phyloP scores from a whole-genome alignment of 1,140 invertebrate genomes.

The Halictus rubicundus region DNA sequence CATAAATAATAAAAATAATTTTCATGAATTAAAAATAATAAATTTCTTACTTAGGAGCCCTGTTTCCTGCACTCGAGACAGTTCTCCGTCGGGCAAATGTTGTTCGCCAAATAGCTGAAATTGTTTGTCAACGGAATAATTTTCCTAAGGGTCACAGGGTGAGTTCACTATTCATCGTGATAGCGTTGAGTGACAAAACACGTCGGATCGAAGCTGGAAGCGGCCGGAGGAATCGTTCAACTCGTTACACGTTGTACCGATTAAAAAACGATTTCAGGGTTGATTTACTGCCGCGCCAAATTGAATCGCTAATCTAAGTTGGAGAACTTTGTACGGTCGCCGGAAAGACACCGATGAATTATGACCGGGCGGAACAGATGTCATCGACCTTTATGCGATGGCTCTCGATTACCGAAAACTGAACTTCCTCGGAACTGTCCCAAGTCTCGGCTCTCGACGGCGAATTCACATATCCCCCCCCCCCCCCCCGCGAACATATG shows the following conservation, averaged over 20 bases:
- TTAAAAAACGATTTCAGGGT: conserved; percentile 70
- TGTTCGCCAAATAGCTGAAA: no score
- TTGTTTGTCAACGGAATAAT: no score
- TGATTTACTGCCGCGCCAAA: conserved; percentile 69
- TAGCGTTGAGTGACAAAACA: not conserved
- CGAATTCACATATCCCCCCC: no score
- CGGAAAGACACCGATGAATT: conserved; percentile 56
- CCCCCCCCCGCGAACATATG: conserved; percentile 38
- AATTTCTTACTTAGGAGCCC: no score
- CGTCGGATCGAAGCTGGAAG: no score
- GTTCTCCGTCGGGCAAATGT: no score
- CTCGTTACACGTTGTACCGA: conserved; percentile 62
- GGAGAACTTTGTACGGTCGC: conserved; percentile 65
- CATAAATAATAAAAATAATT: no score
- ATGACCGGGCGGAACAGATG: conserved; percentile 65
- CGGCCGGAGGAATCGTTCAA: not conserved
- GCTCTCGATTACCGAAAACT: conserved; percentile 48
- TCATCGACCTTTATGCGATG: conserved; percentile 57
- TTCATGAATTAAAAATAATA: no score
- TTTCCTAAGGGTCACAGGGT: no score
- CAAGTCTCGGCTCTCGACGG: conserved; percentile 40
- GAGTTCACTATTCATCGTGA: no score
- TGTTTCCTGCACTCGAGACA: no score
- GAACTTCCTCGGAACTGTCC: conserved; percentile 50
- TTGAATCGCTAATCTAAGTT: conserved; percentile 76